These are phyloP conservation scores for Pseudomyrmex sp. DNA, from an alignment of 1,140 invertebrate species.

Conservation along the genomic window DNA sequence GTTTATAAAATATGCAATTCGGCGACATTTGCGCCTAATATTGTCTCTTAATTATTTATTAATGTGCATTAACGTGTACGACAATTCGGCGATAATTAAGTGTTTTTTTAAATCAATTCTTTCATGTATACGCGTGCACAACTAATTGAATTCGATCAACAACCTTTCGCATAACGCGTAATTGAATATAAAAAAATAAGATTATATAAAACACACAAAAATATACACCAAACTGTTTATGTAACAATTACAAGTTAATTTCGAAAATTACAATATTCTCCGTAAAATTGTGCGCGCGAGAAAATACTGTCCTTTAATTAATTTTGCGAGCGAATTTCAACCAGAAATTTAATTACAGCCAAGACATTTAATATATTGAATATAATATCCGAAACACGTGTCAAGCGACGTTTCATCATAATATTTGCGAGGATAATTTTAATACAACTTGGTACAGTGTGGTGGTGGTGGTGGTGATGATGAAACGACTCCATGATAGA, in stretches of 20 bases:
- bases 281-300: no score
- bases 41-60: slow-evolving; percentile 44
- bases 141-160: background rate
- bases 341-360: no score
- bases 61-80: background rate
- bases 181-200: no score
- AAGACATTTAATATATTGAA: no score
- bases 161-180: no score
- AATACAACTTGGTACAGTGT: background rate
- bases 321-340: background rate
- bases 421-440: slow-evolving; percentile 7
- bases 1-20: slow-evolving; percentile 36
- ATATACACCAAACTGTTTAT: no score
- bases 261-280: no score
- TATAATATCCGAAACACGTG: no score
- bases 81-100: slow-evolving; percentile 19
- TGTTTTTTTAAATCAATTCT: background rate
- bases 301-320: slow-evolving; percentile 1
- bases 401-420: background rate
- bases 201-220: no score
- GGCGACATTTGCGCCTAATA: slow-evolving; percentile 25
- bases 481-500: background rate
- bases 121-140: no score
- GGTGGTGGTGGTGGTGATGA: background rate
- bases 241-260: no score